A percentile compares a stretch with the other conserved stretches of the same genome.
These are phyloP conservation scores for Mycalesis mineus DNA, from an alignment of 2,888 invertebrate species.

Conservation along the genomic window DNA sequence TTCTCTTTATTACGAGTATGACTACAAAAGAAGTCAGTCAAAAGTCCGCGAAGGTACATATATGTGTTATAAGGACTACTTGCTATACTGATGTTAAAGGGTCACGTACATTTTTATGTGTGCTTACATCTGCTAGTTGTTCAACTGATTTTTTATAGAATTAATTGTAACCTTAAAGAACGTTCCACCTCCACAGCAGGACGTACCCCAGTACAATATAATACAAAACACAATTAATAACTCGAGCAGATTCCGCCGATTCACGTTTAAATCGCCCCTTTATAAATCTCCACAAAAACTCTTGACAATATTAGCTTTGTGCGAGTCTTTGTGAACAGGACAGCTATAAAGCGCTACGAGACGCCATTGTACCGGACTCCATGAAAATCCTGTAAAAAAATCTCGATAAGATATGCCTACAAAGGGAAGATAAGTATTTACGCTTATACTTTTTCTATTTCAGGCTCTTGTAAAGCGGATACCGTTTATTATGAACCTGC, in stretches of 20 bases:
- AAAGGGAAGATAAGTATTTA: slow-evolving; percentile 15
- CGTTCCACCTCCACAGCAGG: neutral
- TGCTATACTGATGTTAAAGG: too few species aligned
- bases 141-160: too few species aligned
- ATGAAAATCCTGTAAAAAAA: slow-evolving; percentile 20
- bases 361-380: slow-evolving; percentile 17
- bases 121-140: too few species aligned
- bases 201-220: neutral
- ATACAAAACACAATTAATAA: slow-evolving; percentile 8
- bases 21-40: too few species aligned
- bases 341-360: slow-evolving; percentile 18
- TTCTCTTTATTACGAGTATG: too few species aligned
- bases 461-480: neutral
- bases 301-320: slow-evolving; percentile 23
- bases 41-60: too few species aligned
- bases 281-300: slow-evolving; percentile 17
- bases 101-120: too few species aligned
- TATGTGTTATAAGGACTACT: too few species aligned
- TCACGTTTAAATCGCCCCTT: slow-evolving; percentile 20
- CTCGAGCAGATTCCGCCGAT: slow-evolving; percentile 6
- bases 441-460: slow-evolving; percentile 10
- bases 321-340: slow-evolving; percentile 20
- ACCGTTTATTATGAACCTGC: slow-evolving; percentile 1
- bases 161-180: too few species aligned
- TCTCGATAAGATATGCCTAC: slow-evolving; percentile 20